Conservation (phyloP, 2,888 invertebrate species). For the Eugnorisma glareosa region DNA sequence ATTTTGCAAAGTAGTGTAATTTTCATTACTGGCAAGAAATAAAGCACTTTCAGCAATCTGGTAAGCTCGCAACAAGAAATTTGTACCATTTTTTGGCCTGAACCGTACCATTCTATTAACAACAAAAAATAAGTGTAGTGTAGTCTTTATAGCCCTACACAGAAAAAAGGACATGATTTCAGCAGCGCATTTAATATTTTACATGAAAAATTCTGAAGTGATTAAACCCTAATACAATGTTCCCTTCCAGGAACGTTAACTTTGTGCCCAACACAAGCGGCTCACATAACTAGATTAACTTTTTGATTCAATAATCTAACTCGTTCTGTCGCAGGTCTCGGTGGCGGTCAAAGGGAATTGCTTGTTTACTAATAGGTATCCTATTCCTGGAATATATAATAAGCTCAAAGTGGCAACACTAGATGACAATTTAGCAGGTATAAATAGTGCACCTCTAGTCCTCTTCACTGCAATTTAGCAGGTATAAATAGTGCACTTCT, state of each 20-base stretch:
- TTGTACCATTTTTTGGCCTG: not conserved
- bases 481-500: not conserved
- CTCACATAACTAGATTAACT: not conserved
- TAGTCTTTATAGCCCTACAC: too few relatives aligned
- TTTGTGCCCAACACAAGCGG: not conserved
- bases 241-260: not conserved
- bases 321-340: not conserved
- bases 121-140: not conserved
- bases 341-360: conserved; percentile 18
- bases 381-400: not conserved
- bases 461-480: not conserved
- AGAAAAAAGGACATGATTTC: not conserved
- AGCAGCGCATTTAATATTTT: not conserved
- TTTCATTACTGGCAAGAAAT: not conserved
- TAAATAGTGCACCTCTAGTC: not conserved
- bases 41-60: not conserved
- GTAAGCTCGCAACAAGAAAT: not conserved
- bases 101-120: too few relatives aligned
- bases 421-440: not conserved
- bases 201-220: not conserved
- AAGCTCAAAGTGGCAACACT: not conserved
- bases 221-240: not conserved
- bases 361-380: conserved; percentile 3
- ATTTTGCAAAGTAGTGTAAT: not conserved
- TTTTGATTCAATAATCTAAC: conserved; percentile 12